phyloP scores from a whole-genome alignment of 2,888 invertebrate genomes.

The Monoplex corrugatus region DNA sequence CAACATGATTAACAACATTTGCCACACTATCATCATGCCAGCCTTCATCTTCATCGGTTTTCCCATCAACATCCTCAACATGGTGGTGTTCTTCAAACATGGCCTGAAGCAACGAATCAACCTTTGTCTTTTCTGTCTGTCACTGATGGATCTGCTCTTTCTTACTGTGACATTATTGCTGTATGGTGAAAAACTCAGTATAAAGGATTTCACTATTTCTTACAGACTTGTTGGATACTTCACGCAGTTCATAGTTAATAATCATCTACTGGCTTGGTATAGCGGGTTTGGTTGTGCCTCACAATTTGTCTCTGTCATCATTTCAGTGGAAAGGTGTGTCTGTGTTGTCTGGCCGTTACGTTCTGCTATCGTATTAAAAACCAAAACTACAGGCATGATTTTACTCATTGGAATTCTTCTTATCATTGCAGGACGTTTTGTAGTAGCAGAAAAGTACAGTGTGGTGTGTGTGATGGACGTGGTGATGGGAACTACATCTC shows the following conservation, averaged over 20 bases:
- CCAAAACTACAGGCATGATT: neutral
- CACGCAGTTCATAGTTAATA: too few species aligned
- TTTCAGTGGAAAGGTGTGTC: conserved; percentile 31
- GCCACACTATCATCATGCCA: neutral
- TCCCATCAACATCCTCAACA: conserved; percentile 16
- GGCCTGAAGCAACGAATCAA: too few species aligned
- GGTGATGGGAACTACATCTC: neutral
- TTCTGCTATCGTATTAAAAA: neutral
- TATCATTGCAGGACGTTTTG: neutral
- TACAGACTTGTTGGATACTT: too few species aligned
- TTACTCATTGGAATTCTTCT: neutral
- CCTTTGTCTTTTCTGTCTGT: too few species aligned
- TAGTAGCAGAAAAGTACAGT: neutral
- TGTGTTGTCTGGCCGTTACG: conserved; percentile 35
- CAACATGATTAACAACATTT: neutral
- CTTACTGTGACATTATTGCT: too few species aligned
- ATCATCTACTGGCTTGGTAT: too few species aligned
- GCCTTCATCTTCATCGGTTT: conserved; percentile 2
- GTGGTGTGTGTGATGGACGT: neutral
- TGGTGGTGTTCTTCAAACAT: too few species aligned
- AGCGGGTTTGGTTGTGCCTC: too few species aligned
- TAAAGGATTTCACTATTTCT: too few species aligned
- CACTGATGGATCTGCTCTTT: too few species aligned
- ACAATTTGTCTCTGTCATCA: conserved; percentile 18
- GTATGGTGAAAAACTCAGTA: too few species aligned